phyloP scores from a whole-genome alignment of 2,113 vertebrate species.

The Osmerus mordax region DNA sequence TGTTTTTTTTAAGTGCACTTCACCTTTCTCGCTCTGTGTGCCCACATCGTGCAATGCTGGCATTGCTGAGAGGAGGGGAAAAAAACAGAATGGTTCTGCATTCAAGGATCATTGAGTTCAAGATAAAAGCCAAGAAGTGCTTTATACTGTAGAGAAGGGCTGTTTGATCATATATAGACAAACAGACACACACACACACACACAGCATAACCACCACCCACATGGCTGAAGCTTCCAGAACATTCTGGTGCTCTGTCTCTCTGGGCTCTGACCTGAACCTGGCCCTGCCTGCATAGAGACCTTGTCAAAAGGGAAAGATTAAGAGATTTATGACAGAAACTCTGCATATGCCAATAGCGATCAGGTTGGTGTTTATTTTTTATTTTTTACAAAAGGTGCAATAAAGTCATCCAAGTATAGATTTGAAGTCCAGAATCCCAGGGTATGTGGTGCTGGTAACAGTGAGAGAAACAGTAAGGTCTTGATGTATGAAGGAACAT shows the following conservation, averaged over 20 bases:
- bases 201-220: neutral
- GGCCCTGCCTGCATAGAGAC: too few species aligned
- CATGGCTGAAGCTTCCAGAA: neutral
- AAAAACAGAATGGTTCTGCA: neutral
- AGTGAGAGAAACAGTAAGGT: too few species aligned
- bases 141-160: neutral
- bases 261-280: neutral
- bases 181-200: neutral
- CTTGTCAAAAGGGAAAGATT: too few species aligned
- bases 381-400: too few species aligned
- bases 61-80: slow-evolving; percentile 56
- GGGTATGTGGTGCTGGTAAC: too few species aligned
- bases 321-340: too few species aligned
- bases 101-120: neutral
- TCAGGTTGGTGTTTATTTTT: too few species aligned
- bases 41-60: slow-evolving; percentile 68
- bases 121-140: neutral
- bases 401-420: too few species aligned
- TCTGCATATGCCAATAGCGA: too few species aligned
- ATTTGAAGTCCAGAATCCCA: too few species aligned
- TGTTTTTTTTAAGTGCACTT: slow-evolving; percentile 28
- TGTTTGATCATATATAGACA: neutral
- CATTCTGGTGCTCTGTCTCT: neutral
- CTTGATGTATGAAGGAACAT: too few species aligned
- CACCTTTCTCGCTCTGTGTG: neutral